A percentile compares a stretch with the other conserved stretches of the same genome.
These are phyloP conservation scores for Rhagologus leucostigma DNA, from an alignment of 2,113 vertebrate genomes.

Conservation along the genomic window DNA sequence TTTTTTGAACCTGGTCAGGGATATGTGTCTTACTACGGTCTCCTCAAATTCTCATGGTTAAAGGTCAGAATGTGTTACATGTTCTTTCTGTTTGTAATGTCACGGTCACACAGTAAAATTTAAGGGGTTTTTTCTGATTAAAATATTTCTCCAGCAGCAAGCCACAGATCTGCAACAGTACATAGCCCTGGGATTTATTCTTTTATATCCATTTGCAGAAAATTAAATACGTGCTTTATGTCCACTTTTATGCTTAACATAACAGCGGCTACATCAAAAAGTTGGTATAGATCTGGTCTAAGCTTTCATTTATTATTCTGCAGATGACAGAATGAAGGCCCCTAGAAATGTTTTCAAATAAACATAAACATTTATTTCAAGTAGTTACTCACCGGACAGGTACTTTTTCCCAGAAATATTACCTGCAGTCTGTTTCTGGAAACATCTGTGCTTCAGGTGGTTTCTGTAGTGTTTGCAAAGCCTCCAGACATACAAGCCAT, in stretches of 20 bases:
- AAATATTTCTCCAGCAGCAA: not conserved
- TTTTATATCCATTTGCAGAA: not conserved
- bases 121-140: not conserved
- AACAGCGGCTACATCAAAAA: not conserved
- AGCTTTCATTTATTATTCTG: not conserved
- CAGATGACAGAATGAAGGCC: not conserved
- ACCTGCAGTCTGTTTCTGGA: not conserved
- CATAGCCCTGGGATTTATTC: not conserved
- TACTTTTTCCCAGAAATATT: not conserved
- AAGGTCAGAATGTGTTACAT: not conserved
- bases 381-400: not conserved
- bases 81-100: not conserved
- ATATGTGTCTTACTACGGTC: not conserved
- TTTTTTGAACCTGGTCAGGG: not conserved
- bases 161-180: not conserved
- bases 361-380: conserved; percentile 8
- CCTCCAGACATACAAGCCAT: not conserved
- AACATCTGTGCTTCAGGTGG: not conserved
- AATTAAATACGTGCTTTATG: not conserved
- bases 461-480: not conserved
- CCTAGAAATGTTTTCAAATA: not conserved
- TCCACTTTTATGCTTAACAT: not conserved
- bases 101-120: not conserved
- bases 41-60: not conserved
- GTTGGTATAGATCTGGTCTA: not conserved